phyloP scores from a whole-genome alignment of 2,113 vertebrate species.

The Muntiacus muntjak region DNA sequence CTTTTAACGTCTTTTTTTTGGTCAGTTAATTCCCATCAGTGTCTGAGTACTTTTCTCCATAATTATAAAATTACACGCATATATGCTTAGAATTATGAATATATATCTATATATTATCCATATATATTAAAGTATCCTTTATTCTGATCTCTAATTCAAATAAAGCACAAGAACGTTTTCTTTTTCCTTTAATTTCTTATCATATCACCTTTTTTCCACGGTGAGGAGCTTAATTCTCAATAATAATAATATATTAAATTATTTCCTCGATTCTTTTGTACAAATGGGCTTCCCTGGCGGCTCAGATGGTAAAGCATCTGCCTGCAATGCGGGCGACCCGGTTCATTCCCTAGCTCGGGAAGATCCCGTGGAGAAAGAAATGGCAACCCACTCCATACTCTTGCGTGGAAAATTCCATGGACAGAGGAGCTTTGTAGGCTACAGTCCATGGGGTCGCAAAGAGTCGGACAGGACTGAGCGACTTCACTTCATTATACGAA shows the following conservation, averaged over 20 bases:
- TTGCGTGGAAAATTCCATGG: background rate
- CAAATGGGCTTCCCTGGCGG: background rate
- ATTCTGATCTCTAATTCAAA: background rate
- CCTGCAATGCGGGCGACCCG: rapidly evolving
- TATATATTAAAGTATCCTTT: background rate
- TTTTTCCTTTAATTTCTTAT: background rate
- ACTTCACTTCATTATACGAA: background rate
- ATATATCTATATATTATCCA: background rate
- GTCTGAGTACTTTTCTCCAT: background rate
- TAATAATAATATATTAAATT: background rate
- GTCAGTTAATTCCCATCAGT: background rate
- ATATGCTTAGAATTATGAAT: background rate
- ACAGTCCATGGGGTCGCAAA: background rate
- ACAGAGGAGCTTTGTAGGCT: background rate
- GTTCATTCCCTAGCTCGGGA: background rate
- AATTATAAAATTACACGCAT: background rate
- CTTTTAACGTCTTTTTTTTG: background rate
- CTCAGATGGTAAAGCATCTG: background rate
- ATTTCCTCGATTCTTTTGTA: background rate
- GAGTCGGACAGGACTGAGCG: rapidly evolving
- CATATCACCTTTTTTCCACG: background rate
- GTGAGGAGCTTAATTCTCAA: background rate
- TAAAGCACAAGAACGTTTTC: background rate
- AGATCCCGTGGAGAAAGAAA: background rate
- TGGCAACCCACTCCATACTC: background rate